Percentiles rank a stretch among this genome's conserved stretches.
phyloP scores from a whole-genome alignment of 2,888 invertebrate genomes.

The Polylopha cassiicola region DNA sequence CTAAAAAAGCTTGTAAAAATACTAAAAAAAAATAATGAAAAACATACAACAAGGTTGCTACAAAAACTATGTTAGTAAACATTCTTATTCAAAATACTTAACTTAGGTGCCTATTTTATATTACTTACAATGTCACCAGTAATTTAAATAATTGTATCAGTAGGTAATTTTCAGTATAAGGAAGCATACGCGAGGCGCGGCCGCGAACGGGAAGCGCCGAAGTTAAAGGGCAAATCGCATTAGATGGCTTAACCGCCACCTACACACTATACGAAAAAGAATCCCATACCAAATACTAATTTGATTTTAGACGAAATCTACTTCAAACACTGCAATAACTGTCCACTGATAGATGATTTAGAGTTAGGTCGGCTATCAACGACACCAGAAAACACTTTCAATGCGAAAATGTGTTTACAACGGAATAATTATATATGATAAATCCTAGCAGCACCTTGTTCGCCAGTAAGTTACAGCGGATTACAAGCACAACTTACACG shows the following conservation, averaged over 20 bases:
- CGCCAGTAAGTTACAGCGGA: neutral
- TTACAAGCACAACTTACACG: slow-evolving; percentile 54
- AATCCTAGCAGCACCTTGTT: neutral
- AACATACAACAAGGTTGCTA: too few species aligned
- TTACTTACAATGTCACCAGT: too few species aligned
- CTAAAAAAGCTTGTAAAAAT: too few species aligned
- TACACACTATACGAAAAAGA: slow-evolving; percentile 23
- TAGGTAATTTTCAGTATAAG: too few species aligned
- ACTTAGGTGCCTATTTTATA: too few species aligned
- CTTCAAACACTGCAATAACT: neutral
- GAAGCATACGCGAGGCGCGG: neutral
- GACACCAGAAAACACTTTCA: neutral
- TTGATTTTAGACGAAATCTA: neutral
- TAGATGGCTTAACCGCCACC: slow-evolving; percentile 32
- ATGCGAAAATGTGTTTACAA: slow-evolving; percentile 50
- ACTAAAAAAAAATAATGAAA: too few species aligned
- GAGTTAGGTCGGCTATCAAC: too few species aligned
- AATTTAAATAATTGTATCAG: too few species aligned
- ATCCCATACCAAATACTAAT: slow-evolving; percentile 18
- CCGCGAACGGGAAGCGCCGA: slow-evolving; percentile 14
- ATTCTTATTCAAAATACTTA: too few species aligned
- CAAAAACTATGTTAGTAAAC: too few species aligned
- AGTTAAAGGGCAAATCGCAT: slow-evolving; percentile 41
- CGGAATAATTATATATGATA: slow-evolving; percentile 1
- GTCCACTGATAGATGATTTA: neutral